Percentiles rank a stretch among this genome's conserved stretches.
Evolutionary conservation across 2,888 invertebrate species (phyloP).

Genomic region (Nemotelus nigrinus): DNA sequence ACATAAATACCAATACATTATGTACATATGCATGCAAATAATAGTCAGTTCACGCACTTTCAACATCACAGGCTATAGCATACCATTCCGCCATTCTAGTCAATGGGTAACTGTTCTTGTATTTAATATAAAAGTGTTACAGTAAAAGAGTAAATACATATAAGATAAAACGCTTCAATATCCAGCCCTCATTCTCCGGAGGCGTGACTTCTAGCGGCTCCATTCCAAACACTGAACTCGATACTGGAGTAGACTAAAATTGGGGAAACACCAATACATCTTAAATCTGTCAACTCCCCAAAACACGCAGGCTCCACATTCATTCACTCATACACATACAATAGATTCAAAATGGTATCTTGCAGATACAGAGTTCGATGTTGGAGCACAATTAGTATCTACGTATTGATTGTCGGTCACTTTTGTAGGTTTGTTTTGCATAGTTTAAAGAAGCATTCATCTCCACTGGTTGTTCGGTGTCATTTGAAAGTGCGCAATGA

Average conservation of each 20-base stretch:
- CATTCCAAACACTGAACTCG: background rate
- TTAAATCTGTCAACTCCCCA: background rate
- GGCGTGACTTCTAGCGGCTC: background rate
- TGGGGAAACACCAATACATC: slow-evolving; percentile 12
- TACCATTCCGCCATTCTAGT: background rate
- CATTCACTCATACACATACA: background rate
- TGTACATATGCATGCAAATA: background rate
- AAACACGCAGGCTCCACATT: slow-evolving; percentile 18
- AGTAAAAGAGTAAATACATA: slow-evolving; percentile 34
- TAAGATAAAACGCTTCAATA: background rate
- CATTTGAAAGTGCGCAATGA: slow-evolving; percentile 25
- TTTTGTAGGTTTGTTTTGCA: no score
- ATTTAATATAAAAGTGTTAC: slow-evolving; percentile 29
- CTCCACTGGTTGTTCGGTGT: background rate
- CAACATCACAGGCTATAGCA: background rate
- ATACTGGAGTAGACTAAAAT: background rate
- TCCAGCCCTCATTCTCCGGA: background rate
- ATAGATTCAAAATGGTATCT: background rate
- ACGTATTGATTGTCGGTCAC: no score
- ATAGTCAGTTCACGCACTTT: background rate
- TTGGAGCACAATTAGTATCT: no score
- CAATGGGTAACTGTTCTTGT: slow-evolving; percentile 29
- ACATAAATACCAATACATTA: no score
- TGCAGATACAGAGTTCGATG: background rate
- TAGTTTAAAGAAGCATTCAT: background rate